Evolutionary conservation across 2,888 invertebrate genomes (phyloP), one percentile per base, ranked within the genome.

Genomic region (Eupithecia insigniata): DNA sequence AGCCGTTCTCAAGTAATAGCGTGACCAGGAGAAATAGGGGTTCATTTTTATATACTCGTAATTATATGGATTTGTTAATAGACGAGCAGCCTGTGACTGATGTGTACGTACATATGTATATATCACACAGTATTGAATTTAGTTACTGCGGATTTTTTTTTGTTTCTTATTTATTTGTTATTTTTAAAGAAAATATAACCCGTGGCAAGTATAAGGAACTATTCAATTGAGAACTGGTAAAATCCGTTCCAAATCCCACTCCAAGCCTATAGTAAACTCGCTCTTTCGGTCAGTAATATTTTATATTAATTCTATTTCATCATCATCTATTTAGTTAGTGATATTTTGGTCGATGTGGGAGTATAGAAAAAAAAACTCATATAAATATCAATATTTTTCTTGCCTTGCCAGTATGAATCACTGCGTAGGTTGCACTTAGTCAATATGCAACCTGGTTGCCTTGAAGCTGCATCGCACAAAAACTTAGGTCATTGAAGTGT

Each of bases 381-480:
- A 22, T n/a, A n/a, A n/a, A n/a, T n/a, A n/a, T n/a, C n/a, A n/a
- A 4, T 32, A 32, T 30, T 30, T 32, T 58, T 58, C 14, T 28
- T 32, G 32, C 0, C 34, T n/a, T 34, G 32, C 10, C 30, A 18
- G 16, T n/a, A 62, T 62, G 61, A 62, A 0, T 62, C 61, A 62
- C 61, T 46, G 67, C 66, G 73, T 73, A 34, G 70, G 70, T 70
- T 43, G 60, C 30, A 30, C 22, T 34, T 67, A 83, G 72, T 82
- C 84, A 83, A 75, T 78, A 43, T 81, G 81, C 84, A 84, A 76
- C 81, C 77, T 34, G 77, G 67, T 74, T 70, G 74, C 83, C 83
- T 85, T 85, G 84, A 72, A 34, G 30, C 32, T 62, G 61, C 61
- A 62, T 18, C 32, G 30, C 65, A 66, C 26, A 46, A 72, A 39